Conservation (phyloP, 2,888 invertebrate species). For the Papilio protenor region DNA sequence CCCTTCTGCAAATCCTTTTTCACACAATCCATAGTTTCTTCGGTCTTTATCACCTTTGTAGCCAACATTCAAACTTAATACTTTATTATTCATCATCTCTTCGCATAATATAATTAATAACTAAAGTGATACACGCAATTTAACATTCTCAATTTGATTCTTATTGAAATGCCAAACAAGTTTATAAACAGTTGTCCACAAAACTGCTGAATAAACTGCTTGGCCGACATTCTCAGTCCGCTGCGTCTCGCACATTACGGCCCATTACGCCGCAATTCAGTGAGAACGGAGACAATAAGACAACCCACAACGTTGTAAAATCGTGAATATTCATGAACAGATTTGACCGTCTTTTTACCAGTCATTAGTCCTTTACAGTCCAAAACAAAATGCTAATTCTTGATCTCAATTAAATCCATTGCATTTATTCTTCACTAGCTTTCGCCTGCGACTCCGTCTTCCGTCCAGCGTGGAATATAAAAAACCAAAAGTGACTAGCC, state of each 20-base stretch:
- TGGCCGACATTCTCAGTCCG: neutral
- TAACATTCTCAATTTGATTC: neutral
- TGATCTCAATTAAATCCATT: constrained; percentile 21
- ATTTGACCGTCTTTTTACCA: constrained; percentile 26
- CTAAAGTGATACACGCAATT: neutral
- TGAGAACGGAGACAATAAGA: constrained; percentile 17
- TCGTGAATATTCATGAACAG: constrained; percentile 35
- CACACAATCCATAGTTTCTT: too few species aligned
- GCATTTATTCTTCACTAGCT: neutral
- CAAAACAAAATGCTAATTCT: constrained; percentile 24
- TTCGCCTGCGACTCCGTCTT: too few species aligned
- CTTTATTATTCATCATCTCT: too few species aligned
- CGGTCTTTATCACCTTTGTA: too few species aligned
- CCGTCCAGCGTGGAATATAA: too few species aligned
- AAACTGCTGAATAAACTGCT: neutral
- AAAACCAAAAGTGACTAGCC: too few species aligned
- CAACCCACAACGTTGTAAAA: constrained; percentile 34
- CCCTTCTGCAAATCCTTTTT: too few species aligned
- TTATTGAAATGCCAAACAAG: constrained; percentile 8
- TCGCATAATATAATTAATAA: neutral
- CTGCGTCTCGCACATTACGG: constrained; percentile 27
- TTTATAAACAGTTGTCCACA: neutral
- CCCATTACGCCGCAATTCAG: constrained; percentile 34
- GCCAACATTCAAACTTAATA: too few species aligned
- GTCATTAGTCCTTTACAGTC: constrained; percentile 31